These are phyloP conservation scores for Pachycephus smyrnensis DNA, from an alignment of 2,888 invertebrate species.

Conservation along the genomic window DNA sequence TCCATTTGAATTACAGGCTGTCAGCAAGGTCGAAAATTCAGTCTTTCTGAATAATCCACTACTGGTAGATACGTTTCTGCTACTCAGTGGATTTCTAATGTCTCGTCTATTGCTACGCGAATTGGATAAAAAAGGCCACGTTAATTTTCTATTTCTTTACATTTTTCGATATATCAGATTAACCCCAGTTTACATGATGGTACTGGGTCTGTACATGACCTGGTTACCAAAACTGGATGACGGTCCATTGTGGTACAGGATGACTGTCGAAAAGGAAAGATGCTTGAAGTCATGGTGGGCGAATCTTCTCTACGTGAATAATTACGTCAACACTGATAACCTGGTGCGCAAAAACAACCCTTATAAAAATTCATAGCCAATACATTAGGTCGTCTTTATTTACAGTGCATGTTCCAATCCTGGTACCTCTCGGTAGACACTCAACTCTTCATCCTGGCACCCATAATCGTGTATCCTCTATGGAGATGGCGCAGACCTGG, in stretches of 20 bases:
- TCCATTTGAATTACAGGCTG: slow-evolving; percentile 67
- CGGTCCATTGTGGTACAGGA: slow-evolving; percentile 80
- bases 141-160: slow-evolving; percentile 75
- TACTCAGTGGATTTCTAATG: slow-evolving; percentile 79
- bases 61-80: slow-evolving; percentile 79
- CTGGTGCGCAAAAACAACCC: slow-evolving; percentile 64
- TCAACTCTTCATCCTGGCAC: slow-evolving; percentile 76
- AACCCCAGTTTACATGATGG: slow-evolving; percentile 80
- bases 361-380: not conserved
- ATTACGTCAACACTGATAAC: slow-evolving; percentile 76
- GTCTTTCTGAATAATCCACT: slow-evolving; percentile 77
- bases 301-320: slow-evolving; percentile 80
- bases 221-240: slow-evolving; percentile 77
- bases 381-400: slow-evolving; percentile 28
- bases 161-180: slow-evolving; percentile 78
- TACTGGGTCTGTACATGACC: slow-evolving; percentile 80
- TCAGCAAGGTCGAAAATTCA: slow-evolving; percentile 71
- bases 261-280: slow-evolving; percentile 69
- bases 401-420: slow-evolving; percentile 80
- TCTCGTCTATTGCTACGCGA: slow-evolving; percentile 76
- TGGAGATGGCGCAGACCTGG: slow-evolving; percentile 76
- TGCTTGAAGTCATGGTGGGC: slow-evolving; percentile 80
- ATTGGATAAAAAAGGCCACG: slow-evolving; percentile 73
- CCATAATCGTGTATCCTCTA: slow-evolving; percentile 75
- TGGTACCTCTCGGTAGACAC: slow-evolving; percentile 78